These are phyloP conservation scores for Nemapogon koenigi DNA, from an alignment of 2,888 invertebrate species.

Conservation along the genomic window DNA sequence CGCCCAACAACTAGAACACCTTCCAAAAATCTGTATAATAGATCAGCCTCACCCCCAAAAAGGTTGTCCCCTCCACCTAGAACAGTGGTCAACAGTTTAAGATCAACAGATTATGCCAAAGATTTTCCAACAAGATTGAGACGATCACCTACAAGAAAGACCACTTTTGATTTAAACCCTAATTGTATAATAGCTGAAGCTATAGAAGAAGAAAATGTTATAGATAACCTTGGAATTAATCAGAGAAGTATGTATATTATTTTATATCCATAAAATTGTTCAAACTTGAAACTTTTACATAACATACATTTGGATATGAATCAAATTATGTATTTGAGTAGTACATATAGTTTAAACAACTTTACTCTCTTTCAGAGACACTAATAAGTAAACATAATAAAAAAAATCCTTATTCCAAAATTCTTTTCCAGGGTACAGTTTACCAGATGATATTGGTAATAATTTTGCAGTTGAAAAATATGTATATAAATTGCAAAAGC, in stretches of 20 bases:
- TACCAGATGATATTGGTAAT: conserved; percentile 34
- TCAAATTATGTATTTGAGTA: too few relatives aligned
- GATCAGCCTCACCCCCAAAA: conserved; percentile 1
- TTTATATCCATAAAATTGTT: too few relatives aligned
- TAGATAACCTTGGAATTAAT: conserved; percentile 26
- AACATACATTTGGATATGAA: too few relatives aligned
- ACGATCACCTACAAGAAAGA: not conserved
- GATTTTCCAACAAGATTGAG: not conserved
- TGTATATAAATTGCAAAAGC: conserved; percentile 37
- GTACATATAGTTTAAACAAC: too few relatives aligned
- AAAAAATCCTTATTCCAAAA: not conserved
- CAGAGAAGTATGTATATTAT: conserved; percentile 33
- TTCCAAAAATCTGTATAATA: not conserved
- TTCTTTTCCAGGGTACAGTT: conserved; percentile 33
- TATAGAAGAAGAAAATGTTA: conserved; percentile 12
- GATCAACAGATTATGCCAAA: not conserved
- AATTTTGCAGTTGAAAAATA: conserved; percentile 21
- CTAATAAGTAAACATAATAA: too few relatives aligned
- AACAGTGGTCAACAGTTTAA: not conserved
- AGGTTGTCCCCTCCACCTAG: conserved; percentile 1
- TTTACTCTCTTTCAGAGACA: too few relatives aligned
- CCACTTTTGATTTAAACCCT: conserved; percentile 22
- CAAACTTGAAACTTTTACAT: too few relatives aligned
- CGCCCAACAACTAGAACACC: not conserved
- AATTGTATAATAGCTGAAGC: not conserved